Evolutionary conservation across 2,888 invertebrate species (phyloP).

Genomic region (Cacoxenus indagator): DNA sequence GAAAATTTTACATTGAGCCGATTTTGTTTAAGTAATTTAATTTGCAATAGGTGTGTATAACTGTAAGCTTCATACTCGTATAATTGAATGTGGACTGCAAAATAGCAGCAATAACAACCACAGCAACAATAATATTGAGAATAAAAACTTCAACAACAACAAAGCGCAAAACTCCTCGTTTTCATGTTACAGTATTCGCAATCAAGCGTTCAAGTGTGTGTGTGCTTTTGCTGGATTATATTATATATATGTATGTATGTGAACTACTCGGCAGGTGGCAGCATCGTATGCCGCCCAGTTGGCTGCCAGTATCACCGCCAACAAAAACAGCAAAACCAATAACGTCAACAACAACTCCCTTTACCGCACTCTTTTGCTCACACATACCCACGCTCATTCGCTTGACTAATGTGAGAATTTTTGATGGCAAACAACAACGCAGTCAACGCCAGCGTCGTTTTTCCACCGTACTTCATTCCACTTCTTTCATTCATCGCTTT

Average conservation of each 20-base stretch:
- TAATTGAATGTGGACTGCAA: slow-evolving; percentile 36
- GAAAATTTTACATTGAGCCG: neutral
- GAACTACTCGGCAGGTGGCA: slow-evolving; percentile 3
- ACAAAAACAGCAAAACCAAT: neutral
- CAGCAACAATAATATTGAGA: slow-evolving; percentile 5
- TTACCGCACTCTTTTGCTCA: neutral
- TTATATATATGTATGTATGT: too few species aligned
- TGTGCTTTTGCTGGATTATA: slow-evolving; percentile 2
- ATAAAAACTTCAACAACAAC: neutral
- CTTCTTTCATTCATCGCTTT: neutral
- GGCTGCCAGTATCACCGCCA: neutral
- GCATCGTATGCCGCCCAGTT: slow-evolving; percentile 10
- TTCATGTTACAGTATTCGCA: neutral
- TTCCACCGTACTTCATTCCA: neutral
- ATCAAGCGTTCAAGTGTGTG: neutral
- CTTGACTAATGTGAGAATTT: slow-evolving; percentile 17
- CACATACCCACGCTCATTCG: neutral
- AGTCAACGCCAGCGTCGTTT: neutral
- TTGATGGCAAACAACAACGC: slow-evolving; percentile 10
- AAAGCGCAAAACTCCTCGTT: neutral
- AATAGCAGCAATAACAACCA: slow-evolving; percentile 1
- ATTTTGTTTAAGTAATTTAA: neutral
- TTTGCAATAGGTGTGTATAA: slow-evolving; percentile 58
- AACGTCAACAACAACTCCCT: neutral
- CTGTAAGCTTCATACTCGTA: slow-evolving; percentile 53